phyloP scores from a whole-genome alignment of 1,140 invertebrate genomes.

The Rhagoletis pomonella region DNA sequence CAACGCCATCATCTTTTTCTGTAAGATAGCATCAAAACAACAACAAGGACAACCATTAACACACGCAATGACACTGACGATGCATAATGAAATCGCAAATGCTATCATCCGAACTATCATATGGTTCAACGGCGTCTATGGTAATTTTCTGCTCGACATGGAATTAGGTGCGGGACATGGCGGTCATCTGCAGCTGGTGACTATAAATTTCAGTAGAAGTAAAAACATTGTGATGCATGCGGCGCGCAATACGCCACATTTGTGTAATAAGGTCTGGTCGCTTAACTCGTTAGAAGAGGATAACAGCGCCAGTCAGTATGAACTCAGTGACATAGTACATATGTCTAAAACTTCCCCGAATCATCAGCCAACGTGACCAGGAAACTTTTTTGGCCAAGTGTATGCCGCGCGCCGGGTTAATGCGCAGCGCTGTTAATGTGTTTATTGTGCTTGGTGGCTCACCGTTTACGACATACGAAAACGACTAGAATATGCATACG shows the following conservation, averaged over 20 bases:
- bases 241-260: background rate
- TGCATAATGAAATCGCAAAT: conserved; percentile 55
- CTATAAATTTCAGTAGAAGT: conserved; percentile 27
- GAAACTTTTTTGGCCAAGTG: conserved; percentile 58
- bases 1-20: conserved; percentile 53
- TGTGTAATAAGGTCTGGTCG: conserved; percentile 5
- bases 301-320: background rate
- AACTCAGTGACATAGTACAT: background rate
- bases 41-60: conserved; percentile 67
- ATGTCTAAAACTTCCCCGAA: conserved; percentile 69
- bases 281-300: conserved; percentile 42
- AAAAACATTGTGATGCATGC: conserved; percentile 54
- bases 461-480: conserved; percentile 46
- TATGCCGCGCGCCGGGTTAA: conserved; percentile 52
- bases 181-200: background rate
- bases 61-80: background rate
- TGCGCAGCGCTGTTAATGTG: conserved; percentile 12
- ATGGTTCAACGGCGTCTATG: conserved; percentile 70
- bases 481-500: conserved; percentile 3
- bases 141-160: conserved; percentile 67
- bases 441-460: conserved; percentile 20
- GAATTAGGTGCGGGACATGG: conserved; percentile 58
- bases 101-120: conserved; percentile 69
- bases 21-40: conserved; percentile 71
- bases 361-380: conserved; percentile 64